phyloP scores from a whole-genome alignment of 2,113 vertebrate genomes.

The Cisticola juncidis region DNA sequence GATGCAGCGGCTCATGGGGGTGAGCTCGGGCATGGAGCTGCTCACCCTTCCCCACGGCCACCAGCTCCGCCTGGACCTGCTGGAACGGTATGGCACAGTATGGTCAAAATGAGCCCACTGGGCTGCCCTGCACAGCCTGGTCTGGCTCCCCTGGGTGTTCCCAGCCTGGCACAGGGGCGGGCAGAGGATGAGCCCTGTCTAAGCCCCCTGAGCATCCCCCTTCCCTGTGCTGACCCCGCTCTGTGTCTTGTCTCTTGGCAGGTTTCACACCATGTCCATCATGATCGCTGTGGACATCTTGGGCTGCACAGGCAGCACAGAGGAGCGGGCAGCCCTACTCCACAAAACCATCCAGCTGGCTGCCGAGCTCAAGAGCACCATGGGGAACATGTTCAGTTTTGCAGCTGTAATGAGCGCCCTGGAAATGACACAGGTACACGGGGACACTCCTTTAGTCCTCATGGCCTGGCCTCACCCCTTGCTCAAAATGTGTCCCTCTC shows the following conservation, averaged over 20 bases:
- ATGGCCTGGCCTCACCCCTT: neutral
- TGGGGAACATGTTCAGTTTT: slow-evolving; percentile 99
- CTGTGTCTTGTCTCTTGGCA: neutral
- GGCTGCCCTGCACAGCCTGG: neutral
- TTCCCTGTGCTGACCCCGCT: accelerated
- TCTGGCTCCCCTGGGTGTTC: neutral
- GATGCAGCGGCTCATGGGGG: slow-evolving; percentile 95
- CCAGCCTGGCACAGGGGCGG: neutral
- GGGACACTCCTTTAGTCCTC: neutral
- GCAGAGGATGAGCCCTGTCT: neutral
- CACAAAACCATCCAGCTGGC: slow-evolving; percentile 98
- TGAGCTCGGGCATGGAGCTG: slow-evolving; percentile 93
- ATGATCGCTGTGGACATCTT: slow-evolving; percentile 96
- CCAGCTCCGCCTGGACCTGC: slow-evolving; percentile 93
- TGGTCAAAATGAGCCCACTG: accelerated
- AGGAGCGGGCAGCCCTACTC: slow-evolving; percentile 90
- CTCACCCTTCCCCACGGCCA: slow-evolving; percentile 96
- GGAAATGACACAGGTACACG: slow-evolving; percentile 89
- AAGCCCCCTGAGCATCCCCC: neutral
- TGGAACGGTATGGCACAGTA: slow-evolving; percentile 85
- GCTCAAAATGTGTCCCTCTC: neutral
- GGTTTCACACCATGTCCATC: slow-evolving; percentile 98
- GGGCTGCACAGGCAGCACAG: slow-evolving; percentile 92
- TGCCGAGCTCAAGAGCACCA: slow-evolving; percentile 89
- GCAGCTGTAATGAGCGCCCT: slow-evolving; percentile 94